Conservation (phyloP, 2,888 invertebrate species). For the Eilema caniola region DNA sequence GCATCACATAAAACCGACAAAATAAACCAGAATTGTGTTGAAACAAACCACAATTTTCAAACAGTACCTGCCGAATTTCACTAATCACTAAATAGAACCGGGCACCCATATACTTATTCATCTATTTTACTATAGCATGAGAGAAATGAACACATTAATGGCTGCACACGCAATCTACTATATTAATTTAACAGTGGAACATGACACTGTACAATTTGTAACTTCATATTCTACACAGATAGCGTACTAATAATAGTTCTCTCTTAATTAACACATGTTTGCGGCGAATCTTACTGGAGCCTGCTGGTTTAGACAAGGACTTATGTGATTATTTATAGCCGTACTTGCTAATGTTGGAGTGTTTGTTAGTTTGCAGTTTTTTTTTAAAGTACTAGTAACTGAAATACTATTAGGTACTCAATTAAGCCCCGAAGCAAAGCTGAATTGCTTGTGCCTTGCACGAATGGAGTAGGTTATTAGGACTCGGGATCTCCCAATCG, state of each 20-base stretch:
- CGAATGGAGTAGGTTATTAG: too few relatives aligned
- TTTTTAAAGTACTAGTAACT: too few relatives aligned
- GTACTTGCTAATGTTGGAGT: too few relatives aligned
- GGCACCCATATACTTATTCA: not conserved
- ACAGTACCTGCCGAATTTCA: not conserved
- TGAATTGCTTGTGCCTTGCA: too few relatives aligned
- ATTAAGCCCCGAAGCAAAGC: too few relatives aligned
- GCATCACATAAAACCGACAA: not conserved
- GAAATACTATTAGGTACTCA: too few relatives aligned
- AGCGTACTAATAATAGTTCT: constrained; percentile 23
- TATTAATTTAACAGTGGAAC: constrained; percentile 22
- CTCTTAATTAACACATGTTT: constrained; percentile 25
- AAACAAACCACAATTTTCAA: not conserved
- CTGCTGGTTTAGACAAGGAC: not conserved
- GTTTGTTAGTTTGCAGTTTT: too few relatives aligned
- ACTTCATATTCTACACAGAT: constrained; percentile 25
- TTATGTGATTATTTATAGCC: not conserved
- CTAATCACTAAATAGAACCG: constrained; percentile 24
- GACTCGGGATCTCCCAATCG: too few relatives aligned
- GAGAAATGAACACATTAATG: constrained; percentile 12
- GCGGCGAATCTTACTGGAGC: constrained; percentile 13
- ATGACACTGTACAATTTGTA: constrained; percentile 22
- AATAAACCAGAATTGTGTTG: not conserved
- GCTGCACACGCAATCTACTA: constrained; percentile 12
- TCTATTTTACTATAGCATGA: not conserved